Evolutionary conservation across 2,888 invertebrate species (phyloP).

Genomic region (Scotopteryx bipunctaria): DNA sequence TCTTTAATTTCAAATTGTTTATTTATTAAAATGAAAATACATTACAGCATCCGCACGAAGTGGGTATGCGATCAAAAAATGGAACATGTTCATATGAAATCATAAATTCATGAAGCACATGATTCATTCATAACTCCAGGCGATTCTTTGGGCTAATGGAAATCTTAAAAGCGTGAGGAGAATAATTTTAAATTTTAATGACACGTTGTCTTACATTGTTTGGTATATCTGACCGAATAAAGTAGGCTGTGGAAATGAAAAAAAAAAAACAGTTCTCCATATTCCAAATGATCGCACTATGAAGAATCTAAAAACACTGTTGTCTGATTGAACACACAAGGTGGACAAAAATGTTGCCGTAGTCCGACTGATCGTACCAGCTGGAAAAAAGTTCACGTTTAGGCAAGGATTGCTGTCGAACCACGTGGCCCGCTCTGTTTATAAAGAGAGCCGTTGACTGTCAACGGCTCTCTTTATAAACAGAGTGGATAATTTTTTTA

Average conservation of each 20-base stretch:
- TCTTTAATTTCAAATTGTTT: constrained; percentile 13
- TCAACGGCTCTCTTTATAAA: too few relatives aligned
- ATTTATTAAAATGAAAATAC: constrained; percentile 18
- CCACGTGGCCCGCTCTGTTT: too few relatives aligned
- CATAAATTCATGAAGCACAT: constrained; percentile 44
- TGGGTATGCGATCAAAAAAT: constrained; percentile 37
- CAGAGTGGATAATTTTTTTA: too few relatives aligned
- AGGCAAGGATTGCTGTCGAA: too few relatives aligned
- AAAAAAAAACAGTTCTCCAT: too few relatives aligned
- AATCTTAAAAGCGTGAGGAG: constrained; percentile 41
- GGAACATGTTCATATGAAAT: constrained; percentile 28
- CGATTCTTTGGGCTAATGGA: constrained; percentile 48
- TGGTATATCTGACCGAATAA: background rate
- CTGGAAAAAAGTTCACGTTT: too few relatives aligned
- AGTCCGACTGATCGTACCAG: too few relatives aligned
- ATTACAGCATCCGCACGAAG: constrained; percentile 23
- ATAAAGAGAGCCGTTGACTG: too few relatives aligned
- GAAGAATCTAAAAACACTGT: too few relatives aligned
- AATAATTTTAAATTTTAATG: constrained; percentile 58
- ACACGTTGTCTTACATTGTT: constrained; percentile 8
- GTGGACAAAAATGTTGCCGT: too few relatives aligned
- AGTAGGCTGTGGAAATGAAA: background rate
- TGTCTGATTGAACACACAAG: too few relatives aligned
- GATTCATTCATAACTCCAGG: constrained; percentile 52
- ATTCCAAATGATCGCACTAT: too few relatives aligned